Percentiles rank a stretch among this genome's conserved stretches.
Conservation (phyloP, 2,888 invertebrate species). For the Tromatobia lineatoria region DNA sequence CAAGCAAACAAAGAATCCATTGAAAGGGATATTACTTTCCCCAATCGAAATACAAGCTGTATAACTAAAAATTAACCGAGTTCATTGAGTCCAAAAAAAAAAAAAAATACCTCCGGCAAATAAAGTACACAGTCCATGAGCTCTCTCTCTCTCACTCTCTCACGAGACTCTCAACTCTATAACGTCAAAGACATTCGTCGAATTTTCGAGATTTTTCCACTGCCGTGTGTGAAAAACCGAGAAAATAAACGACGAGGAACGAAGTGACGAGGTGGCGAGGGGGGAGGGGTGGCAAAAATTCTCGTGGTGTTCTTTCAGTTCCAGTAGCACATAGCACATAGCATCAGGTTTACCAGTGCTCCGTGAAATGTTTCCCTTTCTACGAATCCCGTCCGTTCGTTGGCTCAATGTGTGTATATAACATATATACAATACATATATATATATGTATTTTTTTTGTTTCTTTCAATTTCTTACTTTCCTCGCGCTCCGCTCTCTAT, state of each 20-base stretch:
- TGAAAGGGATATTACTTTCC: neutral
- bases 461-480: slow-evolving; percentile 50
- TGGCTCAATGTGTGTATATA: slow-evolving; percentile 15
- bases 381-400: slow-evolving; percentile 36
- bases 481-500: slow-evolving; percentile 36
- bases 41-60: neutral
- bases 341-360: slow-evolving; percentile 32
- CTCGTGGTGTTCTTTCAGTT: slow-evolving; percentile 34
- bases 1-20: neutral
- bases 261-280: slow-evolving; percentile 25
- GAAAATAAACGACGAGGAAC: slow-evolving; percentile 21
- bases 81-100: slow-evolving; percentile 15
- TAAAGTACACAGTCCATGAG: slow-evolving; percentile 12
- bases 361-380: slow-evolving; percentile 49
- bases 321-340: slow-evolving; percentile 10
- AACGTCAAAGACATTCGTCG: slow-evolving; percentile 28
- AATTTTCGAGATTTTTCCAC: slow-evolving; percentile 40
- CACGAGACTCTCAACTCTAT: slow-evolving; percentile 1
- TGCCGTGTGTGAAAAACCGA: slow-evolving; percentile 19
- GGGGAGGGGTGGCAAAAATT: slow-evolving; percentile 23
- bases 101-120: slow-evolving; percentile 4
- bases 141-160: too few species aligned
- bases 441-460: slow-evolving; percentile 15
- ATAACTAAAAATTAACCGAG: slow-evolving; percentile 19
- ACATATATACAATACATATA: neutral